Base-by-base conservation (phyloP, 2,113 vertebrate genomes). In the Anser cygnoides region DNA sequence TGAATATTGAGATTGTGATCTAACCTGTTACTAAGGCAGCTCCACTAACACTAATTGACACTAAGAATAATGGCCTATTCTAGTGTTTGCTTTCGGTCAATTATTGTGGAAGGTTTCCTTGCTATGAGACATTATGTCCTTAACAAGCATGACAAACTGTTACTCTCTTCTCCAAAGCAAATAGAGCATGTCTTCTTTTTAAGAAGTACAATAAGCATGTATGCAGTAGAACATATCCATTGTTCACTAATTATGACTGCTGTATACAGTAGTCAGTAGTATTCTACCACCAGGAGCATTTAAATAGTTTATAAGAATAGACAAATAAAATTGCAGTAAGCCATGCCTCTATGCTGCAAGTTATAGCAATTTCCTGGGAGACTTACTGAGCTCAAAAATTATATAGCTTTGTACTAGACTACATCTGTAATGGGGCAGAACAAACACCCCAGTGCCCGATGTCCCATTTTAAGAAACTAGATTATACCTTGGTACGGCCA, bases 401-500 rank as follows among this genome's bases (percentile, higher is more conserved):
- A 39, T 29, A 19, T 3, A 65, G 52, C 4, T 57, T 18, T 63
- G 41, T 49, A 49, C 46, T 22, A 22, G 20, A 49, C 20, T 20
- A 49, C 46, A 49, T 49, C 46, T 49, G 46, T 49, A 49, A 49
- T 11, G 46, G 46, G 46, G 21, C 46, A 49, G 46, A 49, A 49
- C 46, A 79, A 71, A 50, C 21, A 46, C 62, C 19, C 52, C 18
- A 14, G n/a, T 33, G 54, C 4, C 70, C n/a, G 5, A 20, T 10
- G 5, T 6, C 20, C 11, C 41, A 26, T 28, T 13, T 33, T 20
- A 90, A 90, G 37, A 33, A 41, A 21, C 46, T 49, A 67, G 35
- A 63, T 41, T 92, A 75, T 96, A 99, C 99, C 98, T 98, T 92
- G 72, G 87, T 89, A 22, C 23, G 87, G 33, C 95, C 96, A 95